Conservation (phyloP, 37 sponge, comb jelly and placozoan genomes). For the Cladorhizidae sp. region DNA sequence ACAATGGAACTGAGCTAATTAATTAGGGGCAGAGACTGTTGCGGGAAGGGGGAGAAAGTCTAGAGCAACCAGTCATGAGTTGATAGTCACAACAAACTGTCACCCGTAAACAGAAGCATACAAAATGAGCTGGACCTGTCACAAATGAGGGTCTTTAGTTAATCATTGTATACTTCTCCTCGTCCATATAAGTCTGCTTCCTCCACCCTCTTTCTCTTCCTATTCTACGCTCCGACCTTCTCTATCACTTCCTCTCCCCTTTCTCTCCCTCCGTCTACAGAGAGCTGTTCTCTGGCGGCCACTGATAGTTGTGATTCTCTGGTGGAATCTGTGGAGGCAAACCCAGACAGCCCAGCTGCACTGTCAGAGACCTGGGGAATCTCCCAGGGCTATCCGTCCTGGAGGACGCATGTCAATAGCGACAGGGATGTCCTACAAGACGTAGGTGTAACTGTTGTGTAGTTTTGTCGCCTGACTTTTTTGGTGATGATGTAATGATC, state of each 20-base stretch:
- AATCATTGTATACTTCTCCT: too few species aligned
- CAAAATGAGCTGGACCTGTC: too few species aligned
- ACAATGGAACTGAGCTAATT: too few species aligned
- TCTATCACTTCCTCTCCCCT: not conserved
- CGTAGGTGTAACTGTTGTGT: slow-evolving; percentile 12
- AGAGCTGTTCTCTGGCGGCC: slow-evolving; percentile 12
- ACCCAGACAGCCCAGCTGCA: not conserved
- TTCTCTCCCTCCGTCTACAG: slow-evolving; percentile 13
- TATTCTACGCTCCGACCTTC: not conserved
- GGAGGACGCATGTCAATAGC: slow-evolving; percentile 34
- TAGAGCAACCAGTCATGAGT: too few species aligned
- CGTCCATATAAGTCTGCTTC: too few species aligned
- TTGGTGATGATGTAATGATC: not conserved
- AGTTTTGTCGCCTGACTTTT: too few species aligned
- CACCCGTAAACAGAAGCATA: too few species aligned
- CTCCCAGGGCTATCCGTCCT: slow-evolving; percentile 32
- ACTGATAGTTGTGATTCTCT: slow-evolving; percentile 7
- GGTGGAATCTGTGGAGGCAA: not conserved
- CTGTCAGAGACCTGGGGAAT: not conserved
- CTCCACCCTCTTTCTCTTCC: not conserved
- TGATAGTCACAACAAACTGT: too few species aligned
- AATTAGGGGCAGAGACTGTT: too few species aligned
- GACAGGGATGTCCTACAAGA: slow-evolving; percentile 44
- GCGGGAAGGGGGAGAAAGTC: too few species aligned
- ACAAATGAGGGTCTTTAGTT: too few species aligned